A percentile compares a stretch with the other conserved stretches of the same genome.
Evolutionary conservation across 2,888 invertebrate species (phyloP).

Genomic region (Ecliptopera silaceata): DNA sequence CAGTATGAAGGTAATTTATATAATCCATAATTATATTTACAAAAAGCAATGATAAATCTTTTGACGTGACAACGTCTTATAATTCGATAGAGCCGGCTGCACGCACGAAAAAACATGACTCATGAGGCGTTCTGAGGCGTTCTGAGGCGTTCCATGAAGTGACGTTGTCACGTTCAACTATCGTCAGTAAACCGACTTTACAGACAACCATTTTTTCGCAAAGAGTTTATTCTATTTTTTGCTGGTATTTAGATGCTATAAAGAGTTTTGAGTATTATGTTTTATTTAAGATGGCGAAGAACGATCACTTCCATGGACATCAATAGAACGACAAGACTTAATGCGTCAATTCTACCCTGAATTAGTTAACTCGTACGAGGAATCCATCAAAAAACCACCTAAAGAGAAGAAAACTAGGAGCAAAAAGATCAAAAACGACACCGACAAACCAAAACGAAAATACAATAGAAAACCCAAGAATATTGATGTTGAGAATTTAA

Average conservation of each 20-base stretch:
- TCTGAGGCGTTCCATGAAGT: too few species aligned
- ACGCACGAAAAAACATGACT: too few species aligned
- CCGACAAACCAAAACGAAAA: constrained; percentile 65
- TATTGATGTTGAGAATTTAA: constrained; percentile 43
- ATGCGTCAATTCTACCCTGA: constrained; percentile 85
- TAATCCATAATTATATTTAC: too few species aligned
- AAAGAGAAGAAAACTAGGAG: constrained; percentile 67
- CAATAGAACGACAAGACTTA: constrained; percentile 86
- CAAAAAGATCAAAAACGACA: constrained; percentile 39
- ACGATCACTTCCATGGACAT: constrained; percentile 82
- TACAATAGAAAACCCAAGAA: constrained; percentile 63
- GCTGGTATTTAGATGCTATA: too few species aligned
- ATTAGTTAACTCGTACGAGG: constrained; percentile 83
- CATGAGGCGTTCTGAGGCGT: too few species aligned
- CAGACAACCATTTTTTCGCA: too few species aligned
- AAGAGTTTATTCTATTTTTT: too few species aligned
- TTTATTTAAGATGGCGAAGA: constrained; percentile 66
- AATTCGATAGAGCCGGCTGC: too few species aligned
- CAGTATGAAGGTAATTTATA: constrained; percentile 76
- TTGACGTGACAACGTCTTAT: too few species aligned
- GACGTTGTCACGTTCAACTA: too few species aligned
- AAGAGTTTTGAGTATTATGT: neutral
- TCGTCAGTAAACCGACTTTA: too few species aligned
- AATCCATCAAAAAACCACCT: constrained; percentile 78
- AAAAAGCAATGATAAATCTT: too few species aligned